Evolutionary conservation across 2,888 invertebrate genomes (phyloP), one percentile per base, ranked within the genome.

Genomic region (Heliconius ismenius): DNA sequence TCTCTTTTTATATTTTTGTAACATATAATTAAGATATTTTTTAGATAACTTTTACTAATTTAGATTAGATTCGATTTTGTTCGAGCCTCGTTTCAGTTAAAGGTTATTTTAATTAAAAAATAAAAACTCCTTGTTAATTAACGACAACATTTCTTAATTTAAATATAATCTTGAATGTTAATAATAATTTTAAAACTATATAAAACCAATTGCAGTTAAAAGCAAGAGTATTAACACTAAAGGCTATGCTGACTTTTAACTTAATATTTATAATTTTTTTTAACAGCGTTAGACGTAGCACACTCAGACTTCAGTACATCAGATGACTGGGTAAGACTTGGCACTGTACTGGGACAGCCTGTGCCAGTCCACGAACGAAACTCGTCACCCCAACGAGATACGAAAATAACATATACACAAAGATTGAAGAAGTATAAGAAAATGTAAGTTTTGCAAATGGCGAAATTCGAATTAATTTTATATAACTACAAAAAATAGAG

Each of bases 311-410:
- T 88, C 85, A 92, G 92, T 80, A 91, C 90, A 26, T 88, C 91
- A 21, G 93, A 94, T 69, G 94, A 93, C 82, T 93, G 93, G 92
- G 90, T 91, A 68, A 86, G 92, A n/a, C 86, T 93, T 11, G 86
- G 89, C 69, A 88, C 90, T 2, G 92, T 91, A 24, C 80, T 93
- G 67, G 92, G 92, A 0, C 90, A 91, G 80, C 88, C 91, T 0
- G 79, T 91, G 10, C 82, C 89, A 0, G 80, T 81, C 9, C 86
- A 86, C 0, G 91, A 91, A 70, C 79, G 87, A 26, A 81, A 88
- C 0, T 81, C 88, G 0, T 83, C 91, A 0, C 87, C 88, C 0
- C 87, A 87, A 0, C 79, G 84, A 11, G 90, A 90, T 9, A 78
- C 85, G 1, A 85, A 87, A 4, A 82, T 85, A 54, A 93, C 91